These are phyloP conservation scores for Smutsia gigantea DNA, from an alignment of 2,797 vertebrate species.

Conservation along the genomic window DNA sequence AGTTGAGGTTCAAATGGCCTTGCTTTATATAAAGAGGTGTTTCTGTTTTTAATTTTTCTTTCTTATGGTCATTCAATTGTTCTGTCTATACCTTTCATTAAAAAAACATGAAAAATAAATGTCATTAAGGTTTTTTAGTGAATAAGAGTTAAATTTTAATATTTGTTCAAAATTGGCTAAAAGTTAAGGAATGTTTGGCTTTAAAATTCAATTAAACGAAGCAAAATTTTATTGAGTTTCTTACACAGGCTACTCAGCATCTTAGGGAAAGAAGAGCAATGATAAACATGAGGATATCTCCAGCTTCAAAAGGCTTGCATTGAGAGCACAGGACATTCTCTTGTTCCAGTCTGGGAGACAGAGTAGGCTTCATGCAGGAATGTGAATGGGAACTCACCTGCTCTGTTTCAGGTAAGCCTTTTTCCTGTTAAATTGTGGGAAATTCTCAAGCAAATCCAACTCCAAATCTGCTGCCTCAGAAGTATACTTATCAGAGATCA, in stretches of 20 bases:
- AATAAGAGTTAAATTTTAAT: not conserved
- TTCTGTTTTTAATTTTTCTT: not conserved
- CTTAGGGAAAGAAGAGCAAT: not conserved
- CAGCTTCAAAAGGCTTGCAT: not conserved
- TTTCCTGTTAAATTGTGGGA: not conserved
- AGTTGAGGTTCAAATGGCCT: not conserved
- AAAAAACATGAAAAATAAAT: not conserved
- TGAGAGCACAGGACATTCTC: not conserved
- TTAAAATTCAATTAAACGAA: not conserved
- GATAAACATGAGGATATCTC: not conserved
- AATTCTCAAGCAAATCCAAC: not conserved
- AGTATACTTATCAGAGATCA: not conserved
- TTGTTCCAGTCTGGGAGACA: not conserved
- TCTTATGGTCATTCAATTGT: not conserved
- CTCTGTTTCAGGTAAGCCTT: not conserved
- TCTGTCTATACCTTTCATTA: not conserved
- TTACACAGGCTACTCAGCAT: not conserved
- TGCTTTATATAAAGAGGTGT: not conserved
- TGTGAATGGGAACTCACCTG: not conserved
- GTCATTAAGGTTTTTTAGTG: not conserved
- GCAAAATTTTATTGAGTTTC: not conserved
- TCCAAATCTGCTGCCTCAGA: not conserved
- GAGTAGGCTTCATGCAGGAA: not conserved
- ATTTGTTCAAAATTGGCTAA: not conserved
- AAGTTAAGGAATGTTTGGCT: not conserved